A percentile compares a stretch with the other conserved stretches of the same genome.
phyloP scores from a whole-genome alignment of 2,113 vertebrate genomes.

The Accipiter virgatus region DNA sequence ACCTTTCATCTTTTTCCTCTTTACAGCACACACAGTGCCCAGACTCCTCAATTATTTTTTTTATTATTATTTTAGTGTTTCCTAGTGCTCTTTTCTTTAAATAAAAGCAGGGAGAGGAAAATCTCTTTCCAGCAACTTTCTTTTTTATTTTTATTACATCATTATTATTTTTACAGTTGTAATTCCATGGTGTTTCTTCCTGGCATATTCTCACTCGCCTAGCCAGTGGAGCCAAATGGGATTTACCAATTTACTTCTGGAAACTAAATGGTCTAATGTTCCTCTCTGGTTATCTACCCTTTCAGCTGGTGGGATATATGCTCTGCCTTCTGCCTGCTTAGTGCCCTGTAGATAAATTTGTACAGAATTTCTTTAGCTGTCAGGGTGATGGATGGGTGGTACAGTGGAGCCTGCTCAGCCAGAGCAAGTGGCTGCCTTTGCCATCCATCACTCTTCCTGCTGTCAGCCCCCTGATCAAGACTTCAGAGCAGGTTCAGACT shows the following conservation, averaged over 20 bases:
- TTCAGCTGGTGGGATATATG: constrained; percentile 46
- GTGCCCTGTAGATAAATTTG: constrained; percentile 67
- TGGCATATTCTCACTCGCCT: background rate
- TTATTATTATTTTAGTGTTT: background rate
- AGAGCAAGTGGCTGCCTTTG: constrained; percentile 47
- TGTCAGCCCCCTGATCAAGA: constrained; percentile 38
- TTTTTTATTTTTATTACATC: background rate
- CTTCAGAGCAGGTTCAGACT: constrained; percentile 17
- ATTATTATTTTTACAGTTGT: background rate
- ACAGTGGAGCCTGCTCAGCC: constrained; percentile 56
- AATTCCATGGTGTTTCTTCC: background rate
- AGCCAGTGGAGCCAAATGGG: background rate
- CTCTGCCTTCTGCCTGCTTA: constrained; percentile 46
- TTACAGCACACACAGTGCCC: background rate
- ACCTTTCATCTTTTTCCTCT: constrained; percentile 9
- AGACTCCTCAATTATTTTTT: background rate
- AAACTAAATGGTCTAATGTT: constrained; percentile 31
- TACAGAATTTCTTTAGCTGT: constrained; percentile 65
- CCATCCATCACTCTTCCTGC: constrained; percentile 68
- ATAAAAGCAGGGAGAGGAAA: background rate
- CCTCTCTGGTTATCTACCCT: constrained; percentile 42
- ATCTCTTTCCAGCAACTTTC: background rate
- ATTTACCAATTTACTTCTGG: constrained; percentile 24
- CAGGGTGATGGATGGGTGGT: constrained; percentile 73
- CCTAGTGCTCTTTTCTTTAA: background rate